phyloP scores from a whole-genome alignment of 2,888 invertebrate species.

The Habrosyne pyritoides region DNA sequence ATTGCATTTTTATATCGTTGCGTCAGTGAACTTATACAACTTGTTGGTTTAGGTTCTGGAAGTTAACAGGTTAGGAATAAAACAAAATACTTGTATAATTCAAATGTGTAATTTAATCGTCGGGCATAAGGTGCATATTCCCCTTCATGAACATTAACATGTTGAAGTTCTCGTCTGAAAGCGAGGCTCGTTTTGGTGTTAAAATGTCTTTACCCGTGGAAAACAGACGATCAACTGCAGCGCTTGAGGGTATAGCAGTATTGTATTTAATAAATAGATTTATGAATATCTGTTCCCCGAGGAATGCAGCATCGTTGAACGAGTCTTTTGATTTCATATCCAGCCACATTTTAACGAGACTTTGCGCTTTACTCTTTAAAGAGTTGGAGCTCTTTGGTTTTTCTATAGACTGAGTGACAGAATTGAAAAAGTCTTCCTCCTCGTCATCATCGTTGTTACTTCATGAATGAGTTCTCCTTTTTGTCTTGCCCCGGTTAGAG shows the following conservation, averaged over 20 bases:
- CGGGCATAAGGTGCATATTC: constrained; percentile 34
- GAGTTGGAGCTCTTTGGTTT: too few species aligned
- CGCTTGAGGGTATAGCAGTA: constrained; percentile 21
- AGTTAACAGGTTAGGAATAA: constrained; percentile 18
- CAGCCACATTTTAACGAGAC: too few species aligned
- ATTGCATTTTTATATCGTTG: constrained; percentile 9
- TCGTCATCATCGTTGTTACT: too few species aligned
- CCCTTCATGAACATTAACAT: constrained; percentile 38
- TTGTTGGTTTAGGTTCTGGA: constrained; percentile 17
- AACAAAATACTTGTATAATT: constrained; percentile 22
- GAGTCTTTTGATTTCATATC: too few species aligned
- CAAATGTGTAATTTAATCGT: constrained; percentile 21
- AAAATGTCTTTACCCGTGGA: constrained; percentile 30
- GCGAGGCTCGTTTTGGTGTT: constrained; percentile 32
- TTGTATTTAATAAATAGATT: constrained; percentile 18
- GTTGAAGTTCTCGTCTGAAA: constrained; percentile 39
- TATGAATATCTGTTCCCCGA: constrained; percentile 32
- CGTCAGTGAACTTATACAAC: constrained; percentile 15
- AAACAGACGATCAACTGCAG: constrained; percentile 25
- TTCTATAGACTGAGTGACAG: too few species aligned
- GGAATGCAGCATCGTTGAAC: constrained; percentile 35
- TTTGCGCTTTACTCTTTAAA: too few species aligned
- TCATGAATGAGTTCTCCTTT: too few species aligned
- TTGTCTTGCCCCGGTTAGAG: too few species aligned
- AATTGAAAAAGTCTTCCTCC: too few species aligned